A percentile compares a stretch with the other conserved stretches of the same genome.
phyloP scores from a whole-genome alignment of 1,140 invertebrate genomes.

The Drosophila ohnishii region DNA sequence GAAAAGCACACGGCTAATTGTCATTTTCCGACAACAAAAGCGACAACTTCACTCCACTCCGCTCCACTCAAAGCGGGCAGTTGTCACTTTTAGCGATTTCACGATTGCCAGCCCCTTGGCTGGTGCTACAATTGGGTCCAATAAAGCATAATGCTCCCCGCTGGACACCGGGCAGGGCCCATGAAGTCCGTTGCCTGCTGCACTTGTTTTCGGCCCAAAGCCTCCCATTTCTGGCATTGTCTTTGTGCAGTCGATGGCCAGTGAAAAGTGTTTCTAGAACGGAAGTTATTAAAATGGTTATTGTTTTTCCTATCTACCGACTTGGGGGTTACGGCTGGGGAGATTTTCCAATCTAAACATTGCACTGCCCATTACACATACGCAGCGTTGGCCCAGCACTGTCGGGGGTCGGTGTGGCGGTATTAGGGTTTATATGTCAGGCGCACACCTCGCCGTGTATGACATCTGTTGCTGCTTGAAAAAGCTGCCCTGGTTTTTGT shows the following conservation, averaged over 20 bases:
- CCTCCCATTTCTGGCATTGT: slow-evolving; percentile 52
- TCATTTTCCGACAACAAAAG: slow-evolving; percentile 77
- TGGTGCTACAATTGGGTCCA: slow-evolving; percentile 41
- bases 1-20: slow-evolving; percentile 67
- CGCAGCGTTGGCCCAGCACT: slow-evolving; percentile 43
- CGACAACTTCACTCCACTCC: slow-evolving; percentile 51
- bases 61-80: slow-evolving; percentile 34
- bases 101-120: slow-evolving; percentile 20
- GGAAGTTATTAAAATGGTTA: slow-evolving; percentile 80
- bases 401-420: slow-evolving; percentile 24
- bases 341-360: slow-evolving; percentile 30
- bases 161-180: slow-evolving; percentile 16
- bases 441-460: slow-evolving; percentile 26
- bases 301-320: slow-evolving; percentile 35
- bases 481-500: slow-evolving; percentile 8
- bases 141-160: slow-evolving; percentile 61
- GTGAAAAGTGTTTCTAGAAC: slow-evolving; percentile 76
- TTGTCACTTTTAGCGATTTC: slow-evolving; percentile 42
- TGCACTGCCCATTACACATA: slow-evolving; percentile 72
- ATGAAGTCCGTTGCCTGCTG: slow-evolving; percentile 35
- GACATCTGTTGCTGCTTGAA: slow-evolving; percentile 45
- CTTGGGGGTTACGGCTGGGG: slow-evolving; percentile 38
- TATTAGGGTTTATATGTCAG: slow-evolving; percentile 78
- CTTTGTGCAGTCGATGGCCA: slow-evolving; percentile 59
- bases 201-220: slow-evolving; percentile 43